Evolutionary conservation across 1,140 invertebrate species (phyloP), one percentile per base, ranked within the genome.

Genomic region (Macrostomum lignano): DNA sequence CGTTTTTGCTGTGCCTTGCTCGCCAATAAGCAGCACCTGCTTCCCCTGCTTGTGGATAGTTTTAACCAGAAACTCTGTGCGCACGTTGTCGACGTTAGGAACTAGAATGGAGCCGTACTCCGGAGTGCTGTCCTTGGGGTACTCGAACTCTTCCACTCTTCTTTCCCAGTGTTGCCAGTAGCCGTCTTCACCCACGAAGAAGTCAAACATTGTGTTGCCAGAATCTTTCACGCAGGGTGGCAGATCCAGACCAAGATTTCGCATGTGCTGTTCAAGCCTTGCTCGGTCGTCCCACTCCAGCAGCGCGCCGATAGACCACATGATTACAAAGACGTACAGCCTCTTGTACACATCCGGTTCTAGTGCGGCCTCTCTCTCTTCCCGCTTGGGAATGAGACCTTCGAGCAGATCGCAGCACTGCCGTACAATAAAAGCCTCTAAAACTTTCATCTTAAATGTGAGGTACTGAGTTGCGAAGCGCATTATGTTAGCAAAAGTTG

Each of bases 221-320:
- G 58, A 74, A 10, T 58, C 55, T 17, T 45, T 48, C 25, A 43
- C 33, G 15, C 36, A 23, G 15, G 37, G 35, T 3, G 56, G 56
- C 5, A 58, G 37, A 2, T 46, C 44, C 4, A 59, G 42, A 11
- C 37, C 21, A 26, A 39, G 39, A 21, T 38, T 38, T 20, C 44
- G 41, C 5, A 58, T 25, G 37, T 44, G 47, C 19, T 50, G 48
- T 42, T 59, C 48, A 30, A 59, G 28, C 50, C 54, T 35, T 26
- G 59, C 45, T 49, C 81, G 66, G 57, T 88, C 81, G 5, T 63
- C 59, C 11, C 67, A 68, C 55, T 86, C 81, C 21, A 93, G 56
- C 36, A 86, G 66, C 4, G 74, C 74, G 22, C 82, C 82, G 36
- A 86, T 66, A 10, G 76, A 70, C 79, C 82, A 93, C 45, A 76